These are phyloP conservation scores for Hylomyscus alleni DNA, from an alignment of 2,797 vertebrate genomes.

Conservation along the genomic window DNA sequence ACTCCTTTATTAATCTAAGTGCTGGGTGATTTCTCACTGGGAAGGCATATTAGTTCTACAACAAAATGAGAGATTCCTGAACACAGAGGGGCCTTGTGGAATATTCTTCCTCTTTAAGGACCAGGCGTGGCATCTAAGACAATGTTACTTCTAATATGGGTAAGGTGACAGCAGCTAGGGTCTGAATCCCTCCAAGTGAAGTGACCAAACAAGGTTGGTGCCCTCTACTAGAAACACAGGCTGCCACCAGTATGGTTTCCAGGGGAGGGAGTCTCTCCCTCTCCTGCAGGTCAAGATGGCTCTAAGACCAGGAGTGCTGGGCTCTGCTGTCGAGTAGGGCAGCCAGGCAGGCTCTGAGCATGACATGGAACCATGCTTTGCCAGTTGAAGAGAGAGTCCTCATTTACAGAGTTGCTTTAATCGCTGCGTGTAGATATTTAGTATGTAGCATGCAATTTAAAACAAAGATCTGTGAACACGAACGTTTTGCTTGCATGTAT, in stretches of 20 bases:
- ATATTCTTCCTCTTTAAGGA: background rate
- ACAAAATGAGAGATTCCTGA: background rate
- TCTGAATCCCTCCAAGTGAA: background rate
- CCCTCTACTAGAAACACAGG: background rate
- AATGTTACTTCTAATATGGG: background rate
- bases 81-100: background rate
- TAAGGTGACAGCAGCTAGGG: too few species aligned
- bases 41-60: background rate
- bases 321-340: background rate
- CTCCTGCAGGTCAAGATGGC: background rate
- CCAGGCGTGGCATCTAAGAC: background rate
- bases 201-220: background rate
- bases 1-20: background rate
- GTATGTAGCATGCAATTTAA: background rate
- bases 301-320: background rate
- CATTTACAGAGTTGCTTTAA: background rate
- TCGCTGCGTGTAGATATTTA: conserved; percentile 62
- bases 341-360: accelerated
- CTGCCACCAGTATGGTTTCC: background rate
- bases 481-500: background rate
- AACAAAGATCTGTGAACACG: background rate
- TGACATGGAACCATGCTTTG: conserved; percentile 78
- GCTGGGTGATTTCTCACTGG: background rate
- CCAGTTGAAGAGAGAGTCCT: conserved; percentile 61
- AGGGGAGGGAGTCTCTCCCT: background rate